phyloP scores from a whole-genome alignment of 2,113 vertebrate genomes.

The Platycercus adscitus region DNA sequence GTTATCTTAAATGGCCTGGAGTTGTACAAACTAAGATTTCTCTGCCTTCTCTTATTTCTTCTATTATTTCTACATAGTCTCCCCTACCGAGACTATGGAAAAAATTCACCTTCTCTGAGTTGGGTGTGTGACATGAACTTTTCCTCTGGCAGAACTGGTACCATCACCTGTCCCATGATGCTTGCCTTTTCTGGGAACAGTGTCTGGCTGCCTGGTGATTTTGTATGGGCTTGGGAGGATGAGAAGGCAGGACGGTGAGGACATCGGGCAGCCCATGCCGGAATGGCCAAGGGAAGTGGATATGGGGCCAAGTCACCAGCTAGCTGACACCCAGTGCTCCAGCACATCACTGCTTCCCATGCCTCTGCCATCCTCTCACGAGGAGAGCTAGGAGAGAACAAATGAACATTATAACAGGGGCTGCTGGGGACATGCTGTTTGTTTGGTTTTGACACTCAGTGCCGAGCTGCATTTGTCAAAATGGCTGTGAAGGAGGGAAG shows the following conservation, averaged over 20 bases:
- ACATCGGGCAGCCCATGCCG: fast-evolving
- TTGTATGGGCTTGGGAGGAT: background rate
- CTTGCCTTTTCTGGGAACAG: background rate
- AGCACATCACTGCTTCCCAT: background rate
- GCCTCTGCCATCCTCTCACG: background rate
- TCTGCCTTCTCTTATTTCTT: background rate
- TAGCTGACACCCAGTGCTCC: background rate
- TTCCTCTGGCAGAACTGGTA: background rate
- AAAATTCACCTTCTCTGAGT: background rate
- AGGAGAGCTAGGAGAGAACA: background rate
- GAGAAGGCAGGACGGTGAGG: background rate
- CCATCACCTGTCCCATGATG: fast-evolving
- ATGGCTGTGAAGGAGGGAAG: background rate
- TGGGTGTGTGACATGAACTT: background rate
- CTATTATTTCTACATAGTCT: background rate
- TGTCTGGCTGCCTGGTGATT: fast-evolving
- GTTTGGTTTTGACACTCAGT: background rate
- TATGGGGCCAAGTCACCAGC: background rate
- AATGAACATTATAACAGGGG: background rate
- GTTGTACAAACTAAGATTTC: background rate
- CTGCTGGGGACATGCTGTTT: background rate
- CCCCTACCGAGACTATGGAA: background rate
- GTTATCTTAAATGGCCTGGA: background rate
- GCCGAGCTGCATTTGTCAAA: background rate
- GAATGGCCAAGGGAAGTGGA: background rate